These are phyloP conservation scores for Andrena fulva DNA, from an alignment of 2,888 invertebrate species.

Conservation along the genomic window DNA sequence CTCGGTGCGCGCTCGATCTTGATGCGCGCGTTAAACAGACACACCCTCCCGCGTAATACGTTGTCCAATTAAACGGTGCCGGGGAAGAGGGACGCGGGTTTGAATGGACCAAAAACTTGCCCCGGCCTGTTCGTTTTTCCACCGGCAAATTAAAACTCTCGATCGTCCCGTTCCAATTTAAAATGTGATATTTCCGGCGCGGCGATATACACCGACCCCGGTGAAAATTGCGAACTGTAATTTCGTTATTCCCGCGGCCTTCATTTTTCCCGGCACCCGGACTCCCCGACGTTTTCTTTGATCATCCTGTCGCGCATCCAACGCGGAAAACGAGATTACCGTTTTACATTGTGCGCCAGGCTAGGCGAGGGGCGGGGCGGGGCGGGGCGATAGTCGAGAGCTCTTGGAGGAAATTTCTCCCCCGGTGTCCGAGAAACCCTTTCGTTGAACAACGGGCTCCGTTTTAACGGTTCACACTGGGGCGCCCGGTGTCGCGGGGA, in stretches of 20 bases:
- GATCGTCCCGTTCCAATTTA: constrained; percentile 15
- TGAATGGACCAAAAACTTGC: background rate
- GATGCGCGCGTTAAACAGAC: constrained; percentile 24
- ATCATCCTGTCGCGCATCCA: constrained; percentile 38
- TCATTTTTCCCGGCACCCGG: constrained; percentile 5
- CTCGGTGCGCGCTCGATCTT: constrained; percentile 19
- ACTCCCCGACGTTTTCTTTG: constrained; percentile 43
- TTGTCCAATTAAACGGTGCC: constrained; percentile 28
- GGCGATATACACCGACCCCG: background rate
- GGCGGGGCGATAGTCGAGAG: constrained; percentile 6
- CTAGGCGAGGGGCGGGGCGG: background rate
- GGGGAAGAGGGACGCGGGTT: background rate
- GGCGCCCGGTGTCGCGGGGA: background rate
- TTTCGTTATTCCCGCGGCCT: constrained; percentile 35
- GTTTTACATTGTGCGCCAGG: constrained; percentile 35
- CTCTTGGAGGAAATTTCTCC: constrained; percentile 53
- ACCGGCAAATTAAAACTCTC: constrained; percentile 15
- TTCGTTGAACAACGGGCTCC: constrained; percentile 34
- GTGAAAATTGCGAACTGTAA: constrained; percentile 52
- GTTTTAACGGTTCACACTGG: constrained; percentile 40
- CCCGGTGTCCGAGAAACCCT: constrained; percentile 27
- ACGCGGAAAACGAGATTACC: constrained; percentile 51
- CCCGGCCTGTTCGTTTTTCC: too few species aligned
- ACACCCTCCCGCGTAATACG: constrained; percentile 21
- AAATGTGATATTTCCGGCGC: constrained; percentile 2